These are phyloP conservation scores for Sinocyclocheilus maitianheensis DNA, from an alignment of 2,113 vertebrate genomes.

Conservation along the genomic window DNA sequence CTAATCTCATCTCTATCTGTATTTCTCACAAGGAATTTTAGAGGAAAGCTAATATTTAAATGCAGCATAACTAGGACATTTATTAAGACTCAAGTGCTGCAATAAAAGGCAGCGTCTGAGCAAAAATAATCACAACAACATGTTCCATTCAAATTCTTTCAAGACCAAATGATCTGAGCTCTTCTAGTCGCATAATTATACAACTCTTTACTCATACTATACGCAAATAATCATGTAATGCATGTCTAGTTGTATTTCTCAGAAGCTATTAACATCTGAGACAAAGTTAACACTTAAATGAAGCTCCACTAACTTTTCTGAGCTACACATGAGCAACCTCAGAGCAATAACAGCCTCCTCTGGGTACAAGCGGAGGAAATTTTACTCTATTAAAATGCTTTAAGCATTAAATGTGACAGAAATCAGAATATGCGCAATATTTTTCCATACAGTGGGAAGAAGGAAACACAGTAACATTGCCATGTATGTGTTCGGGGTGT, in stretches of 20 bases:
- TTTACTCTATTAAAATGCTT: not conserved
- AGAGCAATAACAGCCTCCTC: not conserved
- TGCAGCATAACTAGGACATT: not conserved
- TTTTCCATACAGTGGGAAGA: not conserved
- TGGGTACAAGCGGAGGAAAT: not conserved
- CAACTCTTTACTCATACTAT: not conserved
- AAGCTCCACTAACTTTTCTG: not conserved
- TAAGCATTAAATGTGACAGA: not conserved
- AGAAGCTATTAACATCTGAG: not conserved
- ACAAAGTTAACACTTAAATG: not conserved
- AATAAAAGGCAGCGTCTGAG: not conserved
- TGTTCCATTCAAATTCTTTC: not conserved
- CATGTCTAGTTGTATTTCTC: not conserved
- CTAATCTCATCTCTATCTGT: not conserved
- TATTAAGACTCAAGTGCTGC: not conserved
- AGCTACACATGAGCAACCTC: not conserved
- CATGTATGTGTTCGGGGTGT: not conserved
- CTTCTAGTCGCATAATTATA: not conserved
- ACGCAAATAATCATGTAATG: not conserved
- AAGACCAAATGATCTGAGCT: not conserved
- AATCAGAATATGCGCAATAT: not conserved
- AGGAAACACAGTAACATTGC: conserved; percentile 1
- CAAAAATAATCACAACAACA: not conserved
- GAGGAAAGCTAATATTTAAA: not conserved
- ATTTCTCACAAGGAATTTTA: not conserved